Evolutionary conservation across 2,888 invertebrate genomes (phyloP), one percentile per base, ranked within the genome.

Genomic region (Papilio gigon): DNA sequence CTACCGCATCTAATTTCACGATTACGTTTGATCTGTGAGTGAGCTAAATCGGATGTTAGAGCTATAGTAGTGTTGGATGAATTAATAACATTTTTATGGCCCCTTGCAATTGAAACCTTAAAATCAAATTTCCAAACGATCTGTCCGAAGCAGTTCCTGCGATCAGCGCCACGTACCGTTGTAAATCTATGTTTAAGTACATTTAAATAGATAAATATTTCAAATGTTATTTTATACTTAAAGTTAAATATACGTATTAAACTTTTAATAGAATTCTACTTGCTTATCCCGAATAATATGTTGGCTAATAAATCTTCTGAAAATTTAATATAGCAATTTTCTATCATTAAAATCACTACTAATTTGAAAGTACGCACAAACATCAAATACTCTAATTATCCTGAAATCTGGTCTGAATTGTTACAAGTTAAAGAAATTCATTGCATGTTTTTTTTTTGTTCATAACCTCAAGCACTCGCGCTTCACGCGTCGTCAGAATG

Each of bases 241-340:
- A 78, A 77, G 81, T 75, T 74, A 76, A 56, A 56, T 80, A 81
- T 76, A 76, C 75, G 76, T 79, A 82, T 81, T 74, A 84, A 83
- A 84, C 75, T 83, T 85, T 76, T 76, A 80, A 78, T 80, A 77
- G 84, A 84, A 83, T 77, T 82, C 87, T 89, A 90, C 85, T 77
- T 76, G 78, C 83, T 85, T 88, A 89, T 75, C 74, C 81, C 82
- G 80, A 85, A 83, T 84, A 78, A 83, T 83, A 86, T 82, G 84
- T 86, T 85, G 85, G 82, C 86, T 89, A 88, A 87, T 89, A 88
- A 87, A 88, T 86, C 77, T 85, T 89, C 84, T 84, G 87, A 89
- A 88, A 89, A 81, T 81, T 87, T 83, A 83, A 84, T 85, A 85
- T 82, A 82, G 78, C 77, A 76, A 77, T 78, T 81, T 81, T 79